Evolutionary conservation across 2,888 invertebrate species (phyloP).

Genomic region (Fragum fragum): DNA sequence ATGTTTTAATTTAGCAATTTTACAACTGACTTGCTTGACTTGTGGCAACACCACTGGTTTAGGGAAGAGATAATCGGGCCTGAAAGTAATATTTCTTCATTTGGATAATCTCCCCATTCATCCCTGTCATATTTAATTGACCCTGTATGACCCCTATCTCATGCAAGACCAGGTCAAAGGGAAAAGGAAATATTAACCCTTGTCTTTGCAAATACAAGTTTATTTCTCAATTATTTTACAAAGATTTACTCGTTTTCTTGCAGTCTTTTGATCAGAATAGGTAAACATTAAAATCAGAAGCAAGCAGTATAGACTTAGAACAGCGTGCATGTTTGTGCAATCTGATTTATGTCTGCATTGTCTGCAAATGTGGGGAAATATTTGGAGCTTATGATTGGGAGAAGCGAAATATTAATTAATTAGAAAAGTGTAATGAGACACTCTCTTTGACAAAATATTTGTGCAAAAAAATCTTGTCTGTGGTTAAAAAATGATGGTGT

Average conservation of each 20-base stretch:
- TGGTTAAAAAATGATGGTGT: background rate
- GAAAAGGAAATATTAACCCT: slow-evolving; percentile 18
- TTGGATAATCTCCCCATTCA: slow-evolving; percentile 57
- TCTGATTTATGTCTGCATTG: background rate
- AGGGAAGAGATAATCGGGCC: slow-evolving; percentile 41
- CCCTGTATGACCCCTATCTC: slow-evolving; percentile 30
- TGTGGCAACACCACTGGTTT: slow-evolving; percentile 12
- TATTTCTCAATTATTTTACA: no score
- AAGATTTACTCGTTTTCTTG: no score
- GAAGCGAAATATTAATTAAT: background rate
- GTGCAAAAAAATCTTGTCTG: background rate
- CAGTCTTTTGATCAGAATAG: no score
- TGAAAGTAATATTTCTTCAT: slow-evolving; percentile 63
- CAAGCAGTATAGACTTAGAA: background rate
- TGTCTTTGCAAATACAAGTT: background rate
- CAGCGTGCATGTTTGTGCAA: background rate
- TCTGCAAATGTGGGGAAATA: background rate
- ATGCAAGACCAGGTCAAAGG: slow-evolving; percentile 25
- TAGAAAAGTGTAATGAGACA: background rate
- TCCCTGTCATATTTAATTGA: slow-evolving; percentile 48
- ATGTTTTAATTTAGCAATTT: slow-evolving; percentile 31
- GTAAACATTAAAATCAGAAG: background rate
- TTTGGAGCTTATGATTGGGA: background rate
- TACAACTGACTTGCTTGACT: slow-evolving; percentile 32
- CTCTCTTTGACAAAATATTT: background rate